Conservation (phyloP, 2,888 invertebrate species). For the Argyresthia albistria region DNA sequence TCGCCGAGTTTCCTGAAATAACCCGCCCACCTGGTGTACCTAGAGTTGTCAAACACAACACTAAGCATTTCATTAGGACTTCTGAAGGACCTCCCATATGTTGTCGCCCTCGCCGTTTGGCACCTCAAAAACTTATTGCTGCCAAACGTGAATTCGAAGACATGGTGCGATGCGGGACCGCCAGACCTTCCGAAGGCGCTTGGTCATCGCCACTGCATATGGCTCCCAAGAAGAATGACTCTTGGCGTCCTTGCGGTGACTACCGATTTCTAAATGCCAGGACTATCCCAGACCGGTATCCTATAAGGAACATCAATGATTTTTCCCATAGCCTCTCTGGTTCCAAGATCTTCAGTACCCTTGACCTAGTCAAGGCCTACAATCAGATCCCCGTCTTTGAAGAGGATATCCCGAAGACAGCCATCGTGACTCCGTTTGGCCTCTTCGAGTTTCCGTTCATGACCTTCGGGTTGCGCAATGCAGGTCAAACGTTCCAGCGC, state of each 20-base stretch:
- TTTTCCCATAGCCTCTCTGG: too few relatives aligned
- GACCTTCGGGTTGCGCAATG: too few relatives aligned
- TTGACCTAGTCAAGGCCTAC: too few relatives aligned
- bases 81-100: neutral
- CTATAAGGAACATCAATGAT: neutral
- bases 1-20: neutral
- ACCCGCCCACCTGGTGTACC: neutral
- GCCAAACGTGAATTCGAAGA: neutral
- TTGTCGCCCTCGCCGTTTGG: neutral
- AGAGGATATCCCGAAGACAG: too few relatives aligned
- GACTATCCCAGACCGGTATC: neutral
- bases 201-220: slow-evolving; percentile 21
- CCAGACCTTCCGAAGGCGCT: slow-evolving; percentile 7
- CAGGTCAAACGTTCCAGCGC: too few relatives aligned
- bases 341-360: too few relatives aligned
- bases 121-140: neutral
- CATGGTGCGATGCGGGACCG: neutral
- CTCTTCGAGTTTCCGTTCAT: too few relatives aligned
- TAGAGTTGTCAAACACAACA: neutral
- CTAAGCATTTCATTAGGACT: neutral
- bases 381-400: too few relatives aligned
- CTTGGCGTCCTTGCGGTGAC: slow-evolving; percentile 23
- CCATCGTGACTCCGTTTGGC: too few relatives aligned
- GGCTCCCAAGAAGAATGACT: slow-evolving; percentile 16
- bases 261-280: slow-evolving; percentile 13